Base-by-base conservation (phyloP, 2,888 invertebrate genomes). In the Drosophila nr. fundita region DNA sequence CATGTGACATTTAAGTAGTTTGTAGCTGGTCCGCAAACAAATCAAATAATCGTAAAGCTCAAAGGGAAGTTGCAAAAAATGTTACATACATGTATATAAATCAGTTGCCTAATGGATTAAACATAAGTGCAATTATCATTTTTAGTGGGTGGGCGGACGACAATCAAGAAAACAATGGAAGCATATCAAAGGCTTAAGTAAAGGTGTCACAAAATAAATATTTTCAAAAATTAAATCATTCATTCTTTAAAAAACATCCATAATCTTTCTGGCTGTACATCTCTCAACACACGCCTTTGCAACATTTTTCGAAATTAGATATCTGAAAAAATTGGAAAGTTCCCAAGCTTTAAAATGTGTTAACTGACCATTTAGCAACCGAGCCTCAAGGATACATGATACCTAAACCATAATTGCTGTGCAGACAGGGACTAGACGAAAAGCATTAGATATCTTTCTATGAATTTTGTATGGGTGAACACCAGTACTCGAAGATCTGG, bases 1-100 rank as follows among this genome's bases (percentile, higher is more conserved):
- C 84, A 87, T 84, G 87, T 79, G 84, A 84, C 84, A 84, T 68
- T 84, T 87, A 89, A 87, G 84, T 76, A 63, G 73, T 63, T 82
- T 78, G 77, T 63, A 13, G 38, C n/a, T 7, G 52, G 50, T 40
- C 57, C 55, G 65, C 60, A 60, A 72, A 66, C 81, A 80, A 73
- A 78, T 80, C 78, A 78, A 78, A 80, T 77, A 78, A 80, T 77
- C 78, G 59, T 80, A 76, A 73, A 71, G 63, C 49, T 66, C 38
- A 65, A 63, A 53, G 50, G 77, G 79, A 80, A 48, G 59, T 48
- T 53, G 45, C 52, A 45, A 34, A 55, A 71, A 61, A 53, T 50
- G 52, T 61, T 40, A 11, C 5, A 27, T 30, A n/a, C n/a, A n/a
- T n/a, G n/a, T n/a, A 54, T 54, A 77, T 78, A 78, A 78, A 80